phyloP scores from a whole-genome alignment of 1,140 invertebrate species.

The Ostrea denselamellosa region DNA sequence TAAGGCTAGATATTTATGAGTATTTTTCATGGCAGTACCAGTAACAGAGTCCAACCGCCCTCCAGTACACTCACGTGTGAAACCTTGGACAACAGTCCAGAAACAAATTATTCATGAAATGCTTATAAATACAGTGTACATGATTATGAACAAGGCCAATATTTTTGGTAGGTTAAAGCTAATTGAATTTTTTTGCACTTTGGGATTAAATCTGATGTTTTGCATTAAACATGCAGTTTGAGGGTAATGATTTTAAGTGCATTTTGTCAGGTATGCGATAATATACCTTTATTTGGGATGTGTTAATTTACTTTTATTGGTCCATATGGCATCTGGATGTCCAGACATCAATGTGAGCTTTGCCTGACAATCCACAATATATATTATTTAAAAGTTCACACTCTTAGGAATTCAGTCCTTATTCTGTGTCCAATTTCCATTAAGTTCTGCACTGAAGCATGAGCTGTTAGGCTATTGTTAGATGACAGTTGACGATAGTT shows the following conservation, averaged over 20 bases:
- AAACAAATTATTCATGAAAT: not conserved
- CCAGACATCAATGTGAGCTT: too few species aligned
- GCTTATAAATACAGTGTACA: not conserved
- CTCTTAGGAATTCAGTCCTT: not conserved
- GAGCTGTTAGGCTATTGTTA: conserved; percentile 1
- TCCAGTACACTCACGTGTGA: not conserved
- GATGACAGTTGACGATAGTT: conserved; percentile 12
- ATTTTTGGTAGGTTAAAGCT: too few species aligned
- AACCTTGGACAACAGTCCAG: not conserved
- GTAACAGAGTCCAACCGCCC: not conserved
- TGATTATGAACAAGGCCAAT: too few species aligned
- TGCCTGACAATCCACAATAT: too few species aligned
- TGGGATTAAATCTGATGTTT: too few species aligned
- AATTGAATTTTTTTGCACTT: too few species aligned
- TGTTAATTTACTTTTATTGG: too few species aligned
- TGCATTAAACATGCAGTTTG: too few species aligned
- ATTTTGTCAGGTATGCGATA: too few species aligned
- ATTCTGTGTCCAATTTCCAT: not conserved
- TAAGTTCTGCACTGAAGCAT: not conserved
- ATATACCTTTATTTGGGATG: too few species aligned
- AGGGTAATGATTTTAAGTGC: too few species aligned
- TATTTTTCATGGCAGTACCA: not conserved
- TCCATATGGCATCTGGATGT: too few species aligned
- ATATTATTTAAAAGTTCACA: not conserved
- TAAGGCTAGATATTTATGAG: not conserved